These are phyloP conservation scores for Echinarachnius parma DNA, from an alignment of 53 echinoderm and acorn worm genomes.

Conservation along the genomic window DNA sequence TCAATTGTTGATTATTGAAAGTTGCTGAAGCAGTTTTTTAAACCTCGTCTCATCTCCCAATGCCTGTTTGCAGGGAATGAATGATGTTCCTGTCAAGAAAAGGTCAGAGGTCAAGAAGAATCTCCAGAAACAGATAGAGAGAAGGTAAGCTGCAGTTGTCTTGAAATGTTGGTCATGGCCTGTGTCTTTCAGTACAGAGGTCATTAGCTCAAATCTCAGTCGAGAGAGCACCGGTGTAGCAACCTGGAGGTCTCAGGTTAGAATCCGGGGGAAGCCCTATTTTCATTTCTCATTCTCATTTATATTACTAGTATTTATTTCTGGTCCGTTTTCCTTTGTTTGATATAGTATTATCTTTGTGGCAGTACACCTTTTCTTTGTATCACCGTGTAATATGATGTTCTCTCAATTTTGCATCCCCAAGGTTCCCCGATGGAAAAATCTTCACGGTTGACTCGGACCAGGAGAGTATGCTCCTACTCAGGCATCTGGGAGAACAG, in stretches of 20 bases:
- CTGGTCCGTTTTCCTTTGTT: too few species aligned
- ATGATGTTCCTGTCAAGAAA: constrained; percentile 77
- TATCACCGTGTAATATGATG: too few species aligned
- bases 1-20: too few species aligned
- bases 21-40: too few species aligned
- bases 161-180: constrained; percentile 1
- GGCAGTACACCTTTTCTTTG: too few species aligned
- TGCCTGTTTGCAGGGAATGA: constrained; percentile 85
- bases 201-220: neutral
- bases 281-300: neutral
- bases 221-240: too few species aligned
- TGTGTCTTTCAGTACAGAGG: neutral
- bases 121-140: constrained; percentile 79
- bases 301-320: neutral
- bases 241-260: too few species aligned
- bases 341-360: too few species aligned
- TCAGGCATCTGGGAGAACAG: constrained; percentile 81
- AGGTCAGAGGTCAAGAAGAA: constrained; percentile 70
- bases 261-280: too few species aligned
- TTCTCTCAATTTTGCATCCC: too few species aligned
- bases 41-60: too few species aligned
- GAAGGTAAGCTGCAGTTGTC: constrained; percentile 50
- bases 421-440: constrained; percentile 87
- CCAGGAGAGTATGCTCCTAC: constrained; percentile 76
- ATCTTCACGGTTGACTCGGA: constrained; percentile 64